Percentiles rank a stretch among this genome's conserved stretches.
These are phyloP conservation scores for Eupithecia insigniata DNA, from an alignment of 2,888 invertebrate genomes.

Conservation along the genomic window DNA sequence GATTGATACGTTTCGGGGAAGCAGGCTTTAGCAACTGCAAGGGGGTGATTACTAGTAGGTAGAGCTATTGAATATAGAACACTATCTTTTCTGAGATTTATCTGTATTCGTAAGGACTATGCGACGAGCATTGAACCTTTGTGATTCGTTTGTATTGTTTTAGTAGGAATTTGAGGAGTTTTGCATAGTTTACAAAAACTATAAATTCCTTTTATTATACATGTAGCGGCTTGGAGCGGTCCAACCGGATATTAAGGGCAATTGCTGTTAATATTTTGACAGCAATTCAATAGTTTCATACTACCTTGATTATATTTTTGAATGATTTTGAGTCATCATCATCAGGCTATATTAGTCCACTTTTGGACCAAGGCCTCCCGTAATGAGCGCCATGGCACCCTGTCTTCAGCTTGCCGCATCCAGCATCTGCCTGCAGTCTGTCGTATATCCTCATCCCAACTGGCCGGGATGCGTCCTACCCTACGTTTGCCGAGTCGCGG, in stretches of 20 bases:
- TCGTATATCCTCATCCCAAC: no score
- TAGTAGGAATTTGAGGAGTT: not conserved
- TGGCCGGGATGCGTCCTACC: no score
- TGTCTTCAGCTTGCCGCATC: no score
- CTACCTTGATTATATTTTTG: no score
- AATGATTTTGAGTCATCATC: no score
- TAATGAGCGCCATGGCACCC: no score
- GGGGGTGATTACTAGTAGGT: conserved; percentile 3
- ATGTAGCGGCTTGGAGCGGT: not conserved
- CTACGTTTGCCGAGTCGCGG: no score
- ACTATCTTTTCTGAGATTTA: not conserved
- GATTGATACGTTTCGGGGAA: conserved; percentile 43
- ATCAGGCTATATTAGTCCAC: no score
- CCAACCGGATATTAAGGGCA: not conserved
- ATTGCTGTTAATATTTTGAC: no score
- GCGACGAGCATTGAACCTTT: not conserved
- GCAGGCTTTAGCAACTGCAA: conserved; percentile 7
- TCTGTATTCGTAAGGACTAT: not conserved
- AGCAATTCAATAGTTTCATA: no score
- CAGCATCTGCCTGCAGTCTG: no score
- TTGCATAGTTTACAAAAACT: not conserved
- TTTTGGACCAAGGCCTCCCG: no score
- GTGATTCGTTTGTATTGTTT: not conserved
- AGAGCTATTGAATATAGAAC: conserved; percentile 6
- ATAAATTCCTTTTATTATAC: not conserved